Conservation (phyloP, 2,797 vertebrate genomes). For the Gallinago solitaria region DNA sequence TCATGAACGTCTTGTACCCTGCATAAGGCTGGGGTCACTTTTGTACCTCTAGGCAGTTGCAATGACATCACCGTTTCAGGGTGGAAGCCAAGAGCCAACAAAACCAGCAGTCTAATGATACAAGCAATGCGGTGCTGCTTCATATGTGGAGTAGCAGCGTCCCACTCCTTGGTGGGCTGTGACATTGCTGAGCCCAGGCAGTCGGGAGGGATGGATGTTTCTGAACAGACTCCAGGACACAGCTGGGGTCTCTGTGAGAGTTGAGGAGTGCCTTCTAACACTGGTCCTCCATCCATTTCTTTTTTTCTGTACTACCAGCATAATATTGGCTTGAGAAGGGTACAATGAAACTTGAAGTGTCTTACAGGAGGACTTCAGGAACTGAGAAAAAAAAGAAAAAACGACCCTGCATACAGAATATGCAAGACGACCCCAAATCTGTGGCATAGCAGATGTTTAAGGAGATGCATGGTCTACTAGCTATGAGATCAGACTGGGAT, state of each 20-base stretch:
- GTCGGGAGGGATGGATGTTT: background rate
- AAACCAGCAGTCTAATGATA: background rate
- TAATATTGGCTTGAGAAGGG: background rate
- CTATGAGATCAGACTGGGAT: background rate
- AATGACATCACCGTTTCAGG: background rate
- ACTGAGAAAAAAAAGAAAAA: background rate
- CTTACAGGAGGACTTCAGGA: background rate
- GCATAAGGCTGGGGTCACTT: background rate
- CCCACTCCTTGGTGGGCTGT: background rate
- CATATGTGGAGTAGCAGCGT: fast-evolving
- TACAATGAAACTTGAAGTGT: background rate
- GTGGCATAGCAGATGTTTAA: background rate
- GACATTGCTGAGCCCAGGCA: background rate
- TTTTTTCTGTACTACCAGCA: background rate
- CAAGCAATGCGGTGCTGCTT: background rate
- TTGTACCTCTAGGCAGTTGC: background rate
- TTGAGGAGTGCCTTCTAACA: background rate
- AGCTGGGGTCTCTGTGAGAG: background rate
- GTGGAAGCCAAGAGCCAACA: background rate
- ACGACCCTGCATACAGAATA: background rate
- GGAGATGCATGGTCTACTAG: background rate
- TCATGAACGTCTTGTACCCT: background rate
- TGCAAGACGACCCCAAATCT: background rate
- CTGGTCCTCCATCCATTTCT: background rate
- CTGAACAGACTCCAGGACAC: background rate